Evolutionary conservation across 2,888 invertebrate species (phyloP).

Genomic region (Caenorhabditis plicata): DNA sequence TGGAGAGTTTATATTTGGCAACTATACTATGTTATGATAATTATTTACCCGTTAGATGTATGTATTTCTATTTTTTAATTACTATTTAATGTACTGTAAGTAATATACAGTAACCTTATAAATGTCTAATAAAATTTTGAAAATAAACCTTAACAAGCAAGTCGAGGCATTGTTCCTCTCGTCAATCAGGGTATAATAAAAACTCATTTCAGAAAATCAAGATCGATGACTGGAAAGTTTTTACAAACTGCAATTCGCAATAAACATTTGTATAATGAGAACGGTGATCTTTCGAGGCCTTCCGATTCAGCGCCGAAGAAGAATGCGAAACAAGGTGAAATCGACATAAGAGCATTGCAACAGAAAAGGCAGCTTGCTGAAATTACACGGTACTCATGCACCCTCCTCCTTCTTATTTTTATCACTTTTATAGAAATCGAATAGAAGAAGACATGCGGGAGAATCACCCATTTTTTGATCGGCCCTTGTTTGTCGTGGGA

Average conservation of each 20-base stretch:
- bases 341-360: conserved; percentile 74
- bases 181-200: no score
- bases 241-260: conserved; percentile 36
- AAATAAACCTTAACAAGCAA: no score
- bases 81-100: no score
- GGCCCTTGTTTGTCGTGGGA: conserved; percentile 91
- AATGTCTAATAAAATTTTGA: no score
- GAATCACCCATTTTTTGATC: conserved; percentile 98
- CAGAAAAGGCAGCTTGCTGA: conserved; percentile 98
- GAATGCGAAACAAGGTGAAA: conserved; percentile 59
- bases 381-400: conserved; percentile 70
- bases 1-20: no score
- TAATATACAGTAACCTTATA: no score
- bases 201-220: conserved; percentile 37
- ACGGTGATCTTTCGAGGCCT: conserved; percentile 78
- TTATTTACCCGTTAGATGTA: no score
- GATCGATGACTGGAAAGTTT: conserved; percentile 47
- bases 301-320: conserved; percentile 53
- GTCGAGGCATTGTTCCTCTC: no score
- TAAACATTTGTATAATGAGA: conserved; percentile 75
- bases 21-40: no score
- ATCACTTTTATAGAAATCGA: conserved; percentile 67
- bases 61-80: no score
- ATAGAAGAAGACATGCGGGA: conserved; percentile 89
- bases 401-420: not conserved